These are phyloP conservation scores for Chloroceryle amazona DNA, from an alignment of 2,797 vertebrate genomes.

Conservation along the genomic window DNA sequence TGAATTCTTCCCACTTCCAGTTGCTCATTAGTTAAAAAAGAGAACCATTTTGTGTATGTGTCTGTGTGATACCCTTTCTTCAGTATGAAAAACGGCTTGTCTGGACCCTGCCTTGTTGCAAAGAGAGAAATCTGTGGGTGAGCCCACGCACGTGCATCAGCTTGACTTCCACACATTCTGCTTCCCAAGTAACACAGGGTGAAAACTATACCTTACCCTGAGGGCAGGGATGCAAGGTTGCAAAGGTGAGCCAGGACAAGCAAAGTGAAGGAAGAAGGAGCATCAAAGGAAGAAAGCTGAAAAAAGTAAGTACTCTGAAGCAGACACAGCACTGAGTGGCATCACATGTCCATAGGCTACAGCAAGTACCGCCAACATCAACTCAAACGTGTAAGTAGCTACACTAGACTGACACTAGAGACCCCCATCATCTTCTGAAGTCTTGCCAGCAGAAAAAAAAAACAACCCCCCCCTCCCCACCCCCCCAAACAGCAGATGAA, in stretches of 20 bases:
- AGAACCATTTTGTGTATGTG: not conserved
- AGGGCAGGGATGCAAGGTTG: not conserved
- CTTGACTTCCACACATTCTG: not conserved
- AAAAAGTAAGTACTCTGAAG: constrained; percentile 34
- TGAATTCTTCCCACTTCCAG: constrained; percentile 13
- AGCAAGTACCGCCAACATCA: constrained; percentile 34
- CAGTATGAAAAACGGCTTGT: constrained; percentile 29
- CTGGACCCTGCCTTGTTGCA: constrained; percentile 47
- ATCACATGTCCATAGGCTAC: constrained; percentile 6
- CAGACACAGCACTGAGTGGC: constrained; percentile 38
- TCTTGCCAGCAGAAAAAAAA: not conserved
- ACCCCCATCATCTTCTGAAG: not conserved
- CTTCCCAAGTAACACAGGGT: not conserved
- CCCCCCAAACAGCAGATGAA: constrained; percentile 32
- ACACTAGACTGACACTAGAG: constrained; percentile 50
- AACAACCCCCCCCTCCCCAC: not conserved
- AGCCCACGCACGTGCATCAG: rapidly evolving
- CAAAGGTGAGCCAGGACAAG: constrained; percentile 15
- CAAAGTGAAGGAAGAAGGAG: not conserved
- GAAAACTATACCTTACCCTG: not conserved
- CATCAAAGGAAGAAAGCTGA: not conserved
- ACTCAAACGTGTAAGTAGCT: constrained; percentile 31
- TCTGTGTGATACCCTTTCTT: not conserved
- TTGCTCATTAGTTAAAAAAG: not conserved
- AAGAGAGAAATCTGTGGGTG: not conserved